phyloP scores from a whole-genome alignment of 2,797 vertebrate genomes.

The Nyctibius grandis region DNA sequence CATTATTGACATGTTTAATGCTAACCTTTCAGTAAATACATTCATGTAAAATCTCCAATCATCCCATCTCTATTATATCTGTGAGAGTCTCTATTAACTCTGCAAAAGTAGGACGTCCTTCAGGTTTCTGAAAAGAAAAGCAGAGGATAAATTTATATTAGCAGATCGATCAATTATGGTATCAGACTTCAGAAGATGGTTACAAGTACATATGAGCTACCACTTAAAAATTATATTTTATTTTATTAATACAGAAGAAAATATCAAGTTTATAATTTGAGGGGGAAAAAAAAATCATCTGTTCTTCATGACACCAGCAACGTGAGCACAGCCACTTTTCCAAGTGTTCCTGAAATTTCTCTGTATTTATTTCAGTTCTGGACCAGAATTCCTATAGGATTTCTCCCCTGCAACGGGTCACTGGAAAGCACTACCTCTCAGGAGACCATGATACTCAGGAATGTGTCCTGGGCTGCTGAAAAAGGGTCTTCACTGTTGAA shows the following conservation, averaged over 20 bases:
- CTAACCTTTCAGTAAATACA: neutral
- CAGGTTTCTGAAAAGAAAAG: conserved; percentile 69
- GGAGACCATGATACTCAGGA: neutral
- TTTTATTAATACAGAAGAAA: neutral
- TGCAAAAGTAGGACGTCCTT: conserved; percentile 66
- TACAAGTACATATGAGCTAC: neutral
- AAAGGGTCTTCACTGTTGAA: neutral
- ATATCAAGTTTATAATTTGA: neutral
- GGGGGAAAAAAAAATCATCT: neutral
- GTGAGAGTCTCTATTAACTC: conserved; percentile 55
- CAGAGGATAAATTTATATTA: neutral
- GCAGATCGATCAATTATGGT: neutral
- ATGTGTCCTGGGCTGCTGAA: neutral
- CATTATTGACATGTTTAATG: neutral
- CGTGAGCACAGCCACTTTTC: neutral
- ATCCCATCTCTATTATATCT: conserved; percentile 54
- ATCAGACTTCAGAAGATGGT: neutral
- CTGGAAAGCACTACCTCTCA: neutral
- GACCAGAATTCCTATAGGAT: neutral
- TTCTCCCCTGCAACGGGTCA: neutral
- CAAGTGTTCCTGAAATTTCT: neutral
- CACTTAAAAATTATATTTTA: neutral
- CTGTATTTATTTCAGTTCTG: neutral
- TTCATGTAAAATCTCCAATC: neutral
- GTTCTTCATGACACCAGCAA: neutral